A percentile compares a stretch with the other conserved stretches of the same genome.
Conservation (phyloP, 1,140 invertebrate species). For the Pollicipes pollicipes region DNA sequence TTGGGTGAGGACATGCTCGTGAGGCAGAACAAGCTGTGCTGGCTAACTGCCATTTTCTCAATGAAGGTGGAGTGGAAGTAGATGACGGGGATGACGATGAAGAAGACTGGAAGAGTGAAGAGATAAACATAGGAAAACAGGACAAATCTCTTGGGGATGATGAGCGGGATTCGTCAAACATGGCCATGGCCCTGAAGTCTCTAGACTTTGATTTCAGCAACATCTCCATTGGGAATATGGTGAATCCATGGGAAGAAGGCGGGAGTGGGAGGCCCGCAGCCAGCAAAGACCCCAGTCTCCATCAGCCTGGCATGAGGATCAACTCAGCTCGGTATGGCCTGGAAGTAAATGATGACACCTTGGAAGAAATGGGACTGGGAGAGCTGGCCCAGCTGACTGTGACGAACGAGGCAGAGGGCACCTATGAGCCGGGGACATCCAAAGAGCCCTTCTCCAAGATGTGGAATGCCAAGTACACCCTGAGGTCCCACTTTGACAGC, state of each 20-base stretch:
- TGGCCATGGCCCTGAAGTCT: background rate
- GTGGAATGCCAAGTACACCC: constrained; percentile 94
- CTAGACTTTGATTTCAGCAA: background rate
- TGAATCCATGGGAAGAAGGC: no score
- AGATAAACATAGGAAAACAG: background rate
- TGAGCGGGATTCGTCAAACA: background rate
- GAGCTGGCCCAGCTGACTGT: constrained; percentile 91
- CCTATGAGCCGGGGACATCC: constrained; percentile 67
- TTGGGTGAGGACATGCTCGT: constrained; percentile 58
- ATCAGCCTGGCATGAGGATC: background rate
- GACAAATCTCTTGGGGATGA: background rate
- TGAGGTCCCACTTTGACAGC: constrained; percentile 94
- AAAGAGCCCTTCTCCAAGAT: constrained; percentile 92
- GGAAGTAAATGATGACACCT: constrained; percentile 39
- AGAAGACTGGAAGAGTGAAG: constrained; percentile 23
- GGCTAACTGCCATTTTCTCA: constrained; percentile 88
- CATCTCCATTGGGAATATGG: background rate
- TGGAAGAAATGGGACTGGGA: constrained; percentile 71
- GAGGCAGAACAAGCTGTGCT: constrained; percentile 84
- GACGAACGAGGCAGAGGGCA: constrained; percentile 83
- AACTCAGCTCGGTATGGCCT: background rate
- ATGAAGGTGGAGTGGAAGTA: constrained; percentile 63
- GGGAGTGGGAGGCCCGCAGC: no score
- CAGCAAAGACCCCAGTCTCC: background rate
- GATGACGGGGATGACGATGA: constrained; percentile 61